Percentiles rank a stretch among this genome's conserved stretches.
These are phyloP conservation scores for Rynchops niger DNA, from an alignment of 2,113 vertebrate genomes.

Conservation along the genomic window DNA sequence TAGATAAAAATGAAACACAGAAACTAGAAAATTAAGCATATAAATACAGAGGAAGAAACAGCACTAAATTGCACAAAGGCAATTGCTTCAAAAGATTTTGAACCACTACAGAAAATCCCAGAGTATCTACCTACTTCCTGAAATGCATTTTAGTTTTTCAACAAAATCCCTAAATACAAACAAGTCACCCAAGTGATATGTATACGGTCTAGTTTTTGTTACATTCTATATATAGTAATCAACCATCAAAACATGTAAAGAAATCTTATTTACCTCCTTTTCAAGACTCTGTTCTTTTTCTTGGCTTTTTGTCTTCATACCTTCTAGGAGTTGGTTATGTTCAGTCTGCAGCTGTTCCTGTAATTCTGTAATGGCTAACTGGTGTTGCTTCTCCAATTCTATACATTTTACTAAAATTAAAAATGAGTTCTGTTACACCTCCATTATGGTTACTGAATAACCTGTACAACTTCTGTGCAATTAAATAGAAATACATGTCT, in stretches of 20 bases:
- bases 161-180: not conserved
- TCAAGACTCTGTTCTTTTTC: conserved; percentile 75
- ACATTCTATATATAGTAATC: not conserved
- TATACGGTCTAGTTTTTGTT: not conserved
- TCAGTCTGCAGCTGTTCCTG: conserved; percentile 66
- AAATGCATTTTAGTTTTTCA: not conserved
- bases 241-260: not conserved
- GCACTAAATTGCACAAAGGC: not conserved
- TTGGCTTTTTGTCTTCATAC: conserved; percentile 21
- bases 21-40: not conserved
- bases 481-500: not conserved
- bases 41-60: not conserved
- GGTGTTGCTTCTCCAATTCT: conserved; percentile 75
- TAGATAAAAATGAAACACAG: not conserved
- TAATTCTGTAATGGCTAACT: conserved; percentile 59
- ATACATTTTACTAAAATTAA: conserved; percentile 43
- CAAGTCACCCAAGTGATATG: not conserved
- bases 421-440: not conserved
- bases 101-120: not conserved
- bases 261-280: conserved; percentile 73
- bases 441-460: not conserved
- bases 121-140: not conserved
- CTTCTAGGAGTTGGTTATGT: conserved; percentile 64
- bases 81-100: not conserved
- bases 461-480: not conserved